These are phyloP conservation scores for Cirrhinus molitorella DNA, from an alignment of 2,797 vertebrate species.

Conservation along the genomic window DNA sequence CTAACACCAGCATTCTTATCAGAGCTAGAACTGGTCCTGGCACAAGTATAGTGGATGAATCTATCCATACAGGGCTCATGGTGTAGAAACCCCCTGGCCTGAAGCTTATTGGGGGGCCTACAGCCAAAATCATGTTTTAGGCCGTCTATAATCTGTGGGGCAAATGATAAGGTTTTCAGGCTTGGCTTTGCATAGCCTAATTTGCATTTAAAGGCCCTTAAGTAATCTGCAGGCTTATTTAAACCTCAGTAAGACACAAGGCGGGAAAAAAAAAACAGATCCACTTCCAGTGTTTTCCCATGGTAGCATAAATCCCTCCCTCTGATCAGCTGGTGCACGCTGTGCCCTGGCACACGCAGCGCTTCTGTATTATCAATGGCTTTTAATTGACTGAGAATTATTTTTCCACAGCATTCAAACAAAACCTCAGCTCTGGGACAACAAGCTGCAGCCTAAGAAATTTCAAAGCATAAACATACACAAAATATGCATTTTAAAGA, in stretches of 20 bases:
- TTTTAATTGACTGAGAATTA: slow-evolving; percentile 75
- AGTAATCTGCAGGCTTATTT: slow-evolving; percentile 84
- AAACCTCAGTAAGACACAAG: slow-evolving; percentile 80
- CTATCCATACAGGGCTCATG: slow-evolving; percentile 50
- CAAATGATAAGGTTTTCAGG: slow-evolving; percentile 82
- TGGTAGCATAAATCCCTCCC: slow-evolving; percentile 73
- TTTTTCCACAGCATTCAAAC: slow-evolving; percentile 66
- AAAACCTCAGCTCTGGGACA: slow-evolving; percentile 67
- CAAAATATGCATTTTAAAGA: slow-evolving; percentile 57
- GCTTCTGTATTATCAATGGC: slow-evolving; percentile 72
- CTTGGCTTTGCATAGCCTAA: slow-evolving; percentile 74
- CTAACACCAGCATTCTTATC: slow-evolving; percentile 58
- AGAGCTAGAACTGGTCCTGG: slow-evolving; percentile 73
- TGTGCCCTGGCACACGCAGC: slow-evolving; percentile 66
- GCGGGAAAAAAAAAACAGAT: slow-evolving; percentile 65
- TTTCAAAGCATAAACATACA: slow-evolving; percentile 55
- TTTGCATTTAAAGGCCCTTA: slow-evolving; percentile 84
- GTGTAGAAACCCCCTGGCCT: slow-evolving; percentile 73
- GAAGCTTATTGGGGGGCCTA: slow-evolving; percentile 68
- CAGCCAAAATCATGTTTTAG: slow-evolving; percentile 75
- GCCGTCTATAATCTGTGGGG: slow-evolving; percentile 79
- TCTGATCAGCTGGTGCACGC: slow-evolving; percentile 70
- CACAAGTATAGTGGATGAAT: slow-evolving; percentile 63
- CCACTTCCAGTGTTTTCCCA: slow-evolving; percentile 75
- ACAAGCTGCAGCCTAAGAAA: slow-evolving; percentile 64